These are phyloP conservation scores for Rhagonycha fulva DNA, from an alignment of 2,888 invertebrate species.

Conservation along the genomic window DNA sequence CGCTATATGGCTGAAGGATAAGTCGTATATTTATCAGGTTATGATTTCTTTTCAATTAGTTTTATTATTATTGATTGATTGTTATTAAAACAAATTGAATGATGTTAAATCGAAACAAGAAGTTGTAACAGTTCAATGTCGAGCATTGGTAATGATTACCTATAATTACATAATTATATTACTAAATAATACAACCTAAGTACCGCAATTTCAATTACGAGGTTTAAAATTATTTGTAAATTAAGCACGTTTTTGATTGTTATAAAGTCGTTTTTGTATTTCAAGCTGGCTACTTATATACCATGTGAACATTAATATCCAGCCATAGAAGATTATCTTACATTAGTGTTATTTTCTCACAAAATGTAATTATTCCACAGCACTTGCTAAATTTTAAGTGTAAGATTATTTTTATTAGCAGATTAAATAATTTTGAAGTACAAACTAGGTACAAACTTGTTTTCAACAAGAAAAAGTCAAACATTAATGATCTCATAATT, in stretches of 20 bases:
- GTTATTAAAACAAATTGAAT: not conserved
- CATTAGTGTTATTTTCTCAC: not conserved
- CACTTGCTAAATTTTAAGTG: not conserved
- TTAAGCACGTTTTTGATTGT: not conserved
- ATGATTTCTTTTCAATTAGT: not conserved
- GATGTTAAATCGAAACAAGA: not conserved
- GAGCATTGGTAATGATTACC: not conserved
- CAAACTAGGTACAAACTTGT: not conserved
- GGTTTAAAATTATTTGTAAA: not conserved
- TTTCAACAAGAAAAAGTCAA: not conserved
- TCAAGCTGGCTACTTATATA: not conserved
- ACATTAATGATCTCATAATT: not conserved
- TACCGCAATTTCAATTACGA: not conserved
- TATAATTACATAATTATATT: not conserved
- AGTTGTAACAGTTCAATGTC: not conserved
- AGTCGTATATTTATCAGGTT: no score
- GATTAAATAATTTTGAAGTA: not conserved
- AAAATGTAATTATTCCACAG: not conserved
- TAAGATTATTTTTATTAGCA: not conserved
- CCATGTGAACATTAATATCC: not conserved
- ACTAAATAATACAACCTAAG: not conserved
- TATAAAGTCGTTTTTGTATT: not conserved
- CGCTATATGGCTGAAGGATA: no score
- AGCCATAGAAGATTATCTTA: not conserved
- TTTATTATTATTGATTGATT: not conserved